Conservation (phyloP, 2,797 vertebrate genomes). For the Aplochiton taeniatus region DNA sequence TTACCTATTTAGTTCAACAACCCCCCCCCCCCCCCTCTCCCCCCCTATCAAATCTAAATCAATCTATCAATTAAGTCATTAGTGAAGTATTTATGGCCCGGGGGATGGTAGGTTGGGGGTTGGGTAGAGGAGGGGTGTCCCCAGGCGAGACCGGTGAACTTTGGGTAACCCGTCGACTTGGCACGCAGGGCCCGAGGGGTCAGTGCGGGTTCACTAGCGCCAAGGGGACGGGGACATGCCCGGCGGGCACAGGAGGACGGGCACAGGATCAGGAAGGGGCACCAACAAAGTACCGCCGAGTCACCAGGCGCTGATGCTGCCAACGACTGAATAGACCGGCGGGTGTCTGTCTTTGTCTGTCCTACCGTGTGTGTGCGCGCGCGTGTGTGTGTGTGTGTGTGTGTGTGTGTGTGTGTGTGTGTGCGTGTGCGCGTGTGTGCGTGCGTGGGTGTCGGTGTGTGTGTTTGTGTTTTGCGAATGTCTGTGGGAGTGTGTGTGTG, state of each 20-base stretch:
- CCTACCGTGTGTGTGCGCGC: neutral
- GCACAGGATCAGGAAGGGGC: neutral
- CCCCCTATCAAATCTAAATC: slow-evolving; percentile 33
- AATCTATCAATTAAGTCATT: slow-evolving; percentile 48
- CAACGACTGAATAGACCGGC: slow-evolving; percentile 13
- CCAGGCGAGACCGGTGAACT: slow-evolving; percentile 63
- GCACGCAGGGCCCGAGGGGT: slow-evolving; percentile 40
- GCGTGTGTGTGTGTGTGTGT: neutral
- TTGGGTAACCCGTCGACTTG: slow-evolving; percentile 55
- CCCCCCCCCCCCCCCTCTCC: neutral
- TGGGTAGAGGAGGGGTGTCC: slow-evolving; percentile 29
- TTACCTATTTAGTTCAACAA: slow-evolving; percentile 19
- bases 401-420: neutral
- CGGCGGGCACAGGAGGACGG: slow-evolving; percentile 33
- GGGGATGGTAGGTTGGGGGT: neutral
- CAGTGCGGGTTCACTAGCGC: slow-evolving; percentile 24
- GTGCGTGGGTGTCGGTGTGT: slow-evolving; percentile 26
- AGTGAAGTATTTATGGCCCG: slow-evolving; percentile 1
- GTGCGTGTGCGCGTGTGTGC: slow-evolving; percentile 13
- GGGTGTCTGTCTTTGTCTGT: slow-evolving; percentile 13
- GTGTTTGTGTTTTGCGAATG: neutral
- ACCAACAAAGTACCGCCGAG: slow-evolving; percentile 33
- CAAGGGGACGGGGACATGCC: slow-evolving; percentile 16
- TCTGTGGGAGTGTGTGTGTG: slow-evolving; percentile 20
- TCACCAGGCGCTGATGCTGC: slow-evolving; percentile 9